Evolutionary conservation across 2,113 vertebrate species (phyloP).

Genomic region (Penelope pileata): DNA sequence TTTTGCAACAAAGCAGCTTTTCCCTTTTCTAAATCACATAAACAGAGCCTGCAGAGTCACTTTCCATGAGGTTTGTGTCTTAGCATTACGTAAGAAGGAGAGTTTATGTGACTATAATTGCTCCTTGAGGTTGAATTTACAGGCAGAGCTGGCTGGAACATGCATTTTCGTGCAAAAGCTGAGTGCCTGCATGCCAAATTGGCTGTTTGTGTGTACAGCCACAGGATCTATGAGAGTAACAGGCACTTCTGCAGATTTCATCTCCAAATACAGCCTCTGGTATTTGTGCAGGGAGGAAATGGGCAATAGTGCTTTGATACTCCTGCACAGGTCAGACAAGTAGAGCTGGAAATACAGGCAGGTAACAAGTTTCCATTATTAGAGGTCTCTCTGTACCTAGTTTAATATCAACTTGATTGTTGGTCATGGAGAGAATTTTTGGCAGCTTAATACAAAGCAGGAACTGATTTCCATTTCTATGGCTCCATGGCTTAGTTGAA

Average conservation of each 20-base stretch:
- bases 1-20: not conserved
- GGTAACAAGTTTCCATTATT: not conserved
- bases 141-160: constrained; percentile 24
- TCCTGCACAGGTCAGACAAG: not conserved
- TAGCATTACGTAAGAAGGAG: not conserved
- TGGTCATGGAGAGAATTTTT: not conserved
- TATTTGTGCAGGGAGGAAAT: not conserved
- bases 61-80: not conserved
- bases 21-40: not conserved
- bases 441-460: not conserved
- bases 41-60: not conserved
- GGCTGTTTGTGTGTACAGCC: not conserved
- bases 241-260: not conserved
- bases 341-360: not conserved
- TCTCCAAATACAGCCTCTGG: not conserved
- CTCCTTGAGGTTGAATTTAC: constrained; percentile 49
- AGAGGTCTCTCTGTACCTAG: not conserved
- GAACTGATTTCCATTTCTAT: constrained; percentile 13
- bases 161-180: not conserved
- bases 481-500: not conserved
- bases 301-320: not conserved
- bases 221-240: not conserved
- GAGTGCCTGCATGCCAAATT: not conserved
- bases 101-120: not conserved
- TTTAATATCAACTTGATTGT: not conserved